A percentile compares a stretch with the other conserved stretches of the same genome.
These are phyloP conservation scores for Tortricodes alternella DNA, from an alignment of 2,888 invertebrate species.

Conservation along the genomic window DNA sequence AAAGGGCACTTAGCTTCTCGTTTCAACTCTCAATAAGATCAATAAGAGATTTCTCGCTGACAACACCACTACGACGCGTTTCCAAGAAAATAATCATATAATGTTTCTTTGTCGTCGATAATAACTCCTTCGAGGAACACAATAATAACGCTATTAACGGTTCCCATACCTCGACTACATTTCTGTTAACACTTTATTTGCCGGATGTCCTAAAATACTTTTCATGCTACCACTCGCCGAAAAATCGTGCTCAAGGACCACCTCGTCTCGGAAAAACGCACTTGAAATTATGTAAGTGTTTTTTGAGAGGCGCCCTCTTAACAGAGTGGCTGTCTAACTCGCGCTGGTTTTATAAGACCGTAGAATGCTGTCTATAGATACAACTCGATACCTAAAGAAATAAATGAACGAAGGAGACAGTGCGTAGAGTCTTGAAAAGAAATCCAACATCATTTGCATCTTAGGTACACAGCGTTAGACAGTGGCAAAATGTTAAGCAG, in stretches of 20 bases:
- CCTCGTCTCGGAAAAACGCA: constrained; percentile 43
- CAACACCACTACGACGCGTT: background rate
- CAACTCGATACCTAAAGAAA: background rate
- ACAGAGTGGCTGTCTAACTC: constrained; percentile 11
- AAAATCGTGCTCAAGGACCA: constrained; percentile 59
- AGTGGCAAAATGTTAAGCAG: too few species aligned
- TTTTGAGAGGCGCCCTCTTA: constrained; percentile 8
- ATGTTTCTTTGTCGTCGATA: constrained; percentile 21
- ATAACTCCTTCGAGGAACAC: constrained; percentile 22
- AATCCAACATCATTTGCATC: too few species aligned
- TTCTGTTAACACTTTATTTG: constrained; percentile 34
- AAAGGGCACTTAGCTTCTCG: constrained; percentile 5
- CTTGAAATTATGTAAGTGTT: constrained; percentile 34
- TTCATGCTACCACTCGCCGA: constrained; percentile 38
- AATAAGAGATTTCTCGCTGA: constrained; percentile 17
- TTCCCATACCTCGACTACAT: constrained; percentile 7
- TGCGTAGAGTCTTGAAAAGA: too few species aligned
- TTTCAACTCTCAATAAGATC: too few species aligned
- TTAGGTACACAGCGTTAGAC: too few species aligned
- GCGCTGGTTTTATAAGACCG: background rate
- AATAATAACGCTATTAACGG: constrained; percentile 16
- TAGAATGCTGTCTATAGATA: background rate
- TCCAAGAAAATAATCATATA: constrained; percentile 11
- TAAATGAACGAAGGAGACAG: too few species aligned
- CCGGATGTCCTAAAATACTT: constrained; percentile 34